These are phyloP conservation scores for Cepaea hortensis DNA, from an alignment of 2,888 invertebrate genomes.

Conservation along the genomic window DNA sequence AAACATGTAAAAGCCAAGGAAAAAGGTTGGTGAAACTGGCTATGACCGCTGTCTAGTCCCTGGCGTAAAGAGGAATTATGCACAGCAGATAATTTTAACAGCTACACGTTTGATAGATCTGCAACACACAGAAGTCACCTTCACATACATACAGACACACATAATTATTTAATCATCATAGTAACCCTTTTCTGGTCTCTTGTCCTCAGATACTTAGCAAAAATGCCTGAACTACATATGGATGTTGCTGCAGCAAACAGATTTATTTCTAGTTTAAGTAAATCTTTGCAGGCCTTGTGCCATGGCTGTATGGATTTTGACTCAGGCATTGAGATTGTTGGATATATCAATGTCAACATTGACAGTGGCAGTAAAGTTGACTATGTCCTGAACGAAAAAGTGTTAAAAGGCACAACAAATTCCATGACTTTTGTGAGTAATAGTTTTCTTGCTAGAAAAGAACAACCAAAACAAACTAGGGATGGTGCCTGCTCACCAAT, in stretches of 20 bases:
- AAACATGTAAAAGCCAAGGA: no score
- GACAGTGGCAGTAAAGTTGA: constrained; percentile 49
- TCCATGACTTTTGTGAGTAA: constrained; percentile 54
- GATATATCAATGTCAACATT: constrained; percentile 49
- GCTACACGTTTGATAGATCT: no score
- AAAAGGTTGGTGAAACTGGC: no score
- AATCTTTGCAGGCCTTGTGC: constrained; percentile 48
- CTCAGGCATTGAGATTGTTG: constrained; percentile 48
- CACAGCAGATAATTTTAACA: no score
- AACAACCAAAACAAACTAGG: constrained; percentile 42
- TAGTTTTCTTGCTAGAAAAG: constrained; percentile 51
- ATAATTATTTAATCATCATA: background rate
- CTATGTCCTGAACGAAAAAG: constrained; percentile 49
- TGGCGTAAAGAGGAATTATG: no score
- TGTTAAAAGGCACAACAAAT: constrained; percentile 51
- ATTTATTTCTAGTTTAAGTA: constrained; percentile 50
- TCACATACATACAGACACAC: background rate
- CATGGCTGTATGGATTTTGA: constrained; percentile 51
- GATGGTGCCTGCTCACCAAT: constrained; percentile 49
- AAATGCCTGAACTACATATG: constrained; percentile 47
- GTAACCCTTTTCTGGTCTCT: background rate
- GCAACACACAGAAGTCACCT: no score
- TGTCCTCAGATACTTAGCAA: constrained; percentile 10
- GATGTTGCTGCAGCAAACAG: constrained; percentile 49
- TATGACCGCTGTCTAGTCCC: no score